A percentile compares a stretch with the other conserved stretches of the same genome.
Evolutionary conservation across 2,113 vertebrate genomes (phyloP).

Genomic region (Gadus chalcogrammus): DNA sequence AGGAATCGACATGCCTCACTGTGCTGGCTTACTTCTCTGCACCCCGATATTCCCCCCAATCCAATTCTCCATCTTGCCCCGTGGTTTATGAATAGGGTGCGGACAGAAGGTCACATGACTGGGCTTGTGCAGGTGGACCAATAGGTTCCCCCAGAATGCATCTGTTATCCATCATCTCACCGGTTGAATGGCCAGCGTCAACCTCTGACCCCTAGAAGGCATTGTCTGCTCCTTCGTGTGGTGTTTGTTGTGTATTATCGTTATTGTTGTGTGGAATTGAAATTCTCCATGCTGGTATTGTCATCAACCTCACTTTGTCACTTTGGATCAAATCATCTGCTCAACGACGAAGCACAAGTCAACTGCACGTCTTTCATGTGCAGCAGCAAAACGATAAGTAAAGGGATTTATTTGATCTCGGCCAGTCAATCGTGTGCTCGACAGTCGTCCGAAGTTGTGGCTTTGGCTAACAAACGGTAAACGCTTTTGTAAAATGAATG

Average conservation of each 20-base stretch:
- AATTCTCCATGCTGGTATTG: not conserved
- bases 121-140: conserved; percentile 3
- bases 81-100: conserved; percentile 15
- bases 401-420: too few relatives aligned
- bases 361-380: too few relatives aligned
- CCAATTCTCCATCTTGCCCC: not conserved
- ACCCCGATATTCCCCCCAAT: not conserved
- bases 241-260: too few relatives aligned
- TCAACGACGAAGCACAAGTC: too few relatives aligned
- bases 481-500: too few relatives aligned
- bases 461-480: too few relatives aligned
- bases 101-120: conserved; percentile 18
- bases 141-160: conserved; percentile 14
- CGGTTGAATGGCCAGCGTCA: not conserved
- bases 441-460: too few relatives aligned
- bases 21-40: not conserved
- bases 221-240: not conserved
- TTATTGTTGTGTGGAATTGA: not conserved
- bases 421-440: too few relatives aligned
- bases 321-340: too few relatives aligned
- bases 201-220: not conserved
- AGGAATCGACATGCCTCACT: too few relatives aligned
- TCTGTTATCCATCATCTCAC: conserved; percentile 31
- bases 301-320: not conserved
- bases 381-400: too few relatives aligned